Evolutionary conservation across 1,140 invertebrate genomes (phyloP).

Genomic region (Dysdera silvatica): DNA sequence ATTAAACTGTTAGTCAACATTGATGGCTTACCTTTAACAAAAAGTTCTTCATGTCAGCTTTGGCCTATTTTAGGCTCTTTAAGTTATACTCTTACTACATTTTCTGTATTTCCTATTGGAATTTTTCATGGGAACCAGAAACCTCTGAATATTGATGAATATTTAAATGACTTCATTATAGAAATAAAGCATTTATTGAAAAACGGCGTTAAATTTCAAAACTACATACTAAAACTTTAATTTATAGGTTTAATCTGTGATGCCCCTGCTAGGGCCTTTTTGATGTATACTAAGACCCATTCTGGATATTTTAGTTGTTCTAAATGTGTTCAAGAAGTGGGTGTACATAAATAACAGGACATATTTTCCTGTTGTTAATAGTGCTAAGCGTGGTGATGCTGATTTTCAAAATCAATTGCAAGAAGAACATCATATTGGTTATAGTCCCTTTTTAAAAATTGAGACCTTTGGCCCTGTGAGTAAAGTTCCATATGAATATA

Average conservation of each 20-base stretch:
- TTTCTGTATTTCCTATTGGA: slow-evolving; percentile 1
- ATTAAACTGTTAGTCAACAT: neutral
- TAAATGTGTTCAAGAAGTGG: neutral
- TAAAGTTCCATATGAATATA: slow-evolving; percentile 35
- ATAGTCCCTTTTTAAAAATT: slow-evolving; percentile 33
- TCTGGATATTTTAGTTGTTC: neutral
- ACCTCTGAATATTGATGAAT: slow-evolving; percentile 35
- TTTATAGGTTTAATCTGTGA: slow-evolving; percentile 39
- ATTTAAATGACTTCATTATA: slow-evolving; percentile 36
- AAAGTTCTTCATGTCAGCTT: neutral
- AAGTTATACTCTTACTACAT: neutral
- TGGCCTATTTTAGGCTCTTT: too few relatives aligned
- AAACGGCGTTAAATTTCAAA: slow-evolving; percentile 32
- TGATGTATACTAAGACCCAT: slow-evolving; percentile 38
- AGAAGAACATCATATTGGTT: slow-evolving; percentile 14
- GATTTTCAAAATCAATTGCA: neutral
- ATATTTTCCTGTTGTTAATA: neutral
- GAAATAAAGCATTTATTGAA: slow-evolving; percentile 33
- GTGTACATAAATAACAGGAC: neutral
- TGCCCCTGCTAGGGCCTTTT: slow-evolving; percentile 42
- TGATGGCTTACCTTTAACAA: neutral
- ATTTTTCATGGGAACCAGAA: slow-evolving; percentile 38
- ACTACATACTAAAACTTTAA: slow-evolving; percentile 24
- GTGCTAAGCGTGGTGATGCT: neutral
- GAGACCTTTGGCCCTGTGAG: slow-evolving; percentile 29